Evolutionary conservation across 2,113 vertebrate species (phyloP).

Genomic region (Butorides virescens): DNA sequence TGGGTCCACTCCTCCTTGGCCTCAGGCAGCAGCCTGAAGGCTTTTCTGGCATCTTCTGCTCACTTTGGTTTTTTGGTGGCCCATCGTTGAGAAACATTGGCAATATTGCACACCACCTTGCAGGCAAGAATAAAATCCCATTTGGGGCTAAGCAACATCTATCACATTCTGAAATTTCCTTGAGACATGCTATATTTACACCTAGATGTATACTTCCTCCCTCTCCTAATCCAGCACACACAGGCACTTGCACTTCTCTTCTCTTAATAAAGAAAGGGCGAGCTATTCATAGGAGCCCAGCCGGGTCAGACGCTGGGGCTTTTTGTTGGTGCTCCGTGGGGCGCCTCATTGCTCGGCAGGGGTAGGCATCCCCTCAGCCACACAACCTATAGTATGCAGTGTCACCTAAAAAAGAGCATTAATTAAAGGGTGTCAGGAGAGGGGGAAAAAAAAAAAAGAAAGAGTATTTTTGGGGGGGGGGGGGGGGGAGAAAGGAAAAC

Average conservation of each 20-base stretch:
- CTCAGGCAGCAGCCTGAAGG: not conserved
- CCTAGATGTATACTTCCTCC: not conserved
- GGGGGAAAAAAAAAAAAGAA: not conserved
- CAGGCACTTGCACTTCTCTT: not conserved
- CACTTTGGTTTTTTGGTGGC: not conserved
- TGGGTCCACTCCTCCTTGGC: not conserved
- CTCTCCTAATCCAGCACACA: not conserved
- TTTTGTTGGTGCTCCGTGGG: slow-evolving; percentile 63
- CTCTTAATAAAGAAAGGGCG: slow-evolving; percentile 28
- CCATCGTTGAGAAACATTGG: not conserved
- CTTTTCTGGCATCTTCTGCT: not conserved
- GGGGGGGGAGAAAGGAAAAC: not conserved
- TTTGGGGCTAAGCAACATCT: not conserved
- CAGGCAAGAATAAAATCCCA: not conserved
- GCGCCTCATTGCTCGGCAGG: slow-evolving; percentile 43
- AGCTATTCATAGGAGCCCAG: slow-evolving; percentile 69
- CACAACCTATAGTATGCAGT: slow-evolving; percentile 21
- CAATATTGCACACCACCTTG: fast-evolving
- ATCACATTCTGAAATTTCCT: not conserved
- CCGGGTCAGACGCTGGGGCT: slow-evolving; percentile 31
- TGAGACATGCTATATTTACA: not conserved
- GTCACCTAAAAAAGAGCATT: slow-evolving; percentile 36
- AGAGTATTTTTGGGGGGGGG: not conserved
- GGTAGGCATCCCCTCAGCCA: slow-evolving; percentile 50
- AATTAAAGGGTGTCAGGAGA: slow-evolving; percentile 74